Evolutionary conservation across 2,797 vertebrate genomes (phyloP).

Genomic region (Passerculus sandwichensis): DNA sequence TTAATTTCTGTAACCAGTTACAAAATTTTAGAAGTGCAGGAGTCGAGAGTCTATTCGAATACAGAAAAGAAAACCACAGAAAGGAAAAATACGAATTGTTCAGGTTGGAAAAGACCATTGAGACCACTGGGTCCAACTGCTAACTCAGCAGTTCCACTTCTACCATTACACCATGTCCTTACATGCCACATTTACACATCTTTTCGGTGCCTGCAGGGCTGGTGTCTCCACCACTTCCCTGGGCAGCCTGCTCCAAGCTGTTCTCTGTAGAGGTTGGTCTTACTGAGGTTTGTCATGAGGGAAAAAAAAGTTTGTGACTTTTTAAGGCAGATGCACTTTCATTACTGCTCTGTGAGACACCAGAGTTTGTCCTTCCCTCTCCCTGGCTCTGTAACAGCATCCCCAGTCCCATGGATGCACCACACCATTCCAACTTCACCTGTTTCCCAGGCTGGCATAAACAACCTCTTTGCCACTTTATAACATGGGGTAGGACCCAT

Average conservation of each 20-base stretch:
- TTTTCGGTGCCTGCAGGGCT: not conserved
- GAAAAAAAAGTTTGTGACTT: not conserved
- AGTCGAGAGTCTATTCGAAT: not conserved
- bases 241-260: not conserved
- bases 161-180: not conserved
- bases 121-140: not conserved
- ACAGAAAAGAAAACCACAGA: not conserved
- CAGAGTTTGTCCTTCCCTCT: not conserved
- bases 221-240: not conserved
- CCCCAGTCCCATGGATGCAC: not conserved
- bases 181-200: too few relatives aligned
- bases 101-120: not conserved
- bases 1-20: not conserved
- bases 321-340: not conserved
- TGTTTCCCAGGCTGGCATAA: not conserved
- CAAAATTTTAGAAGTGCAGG: not conserved
- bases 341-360: not conserved
- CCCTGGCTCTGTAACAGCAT: not conserved
- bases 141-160: not conserved
- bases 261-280: accelerated
- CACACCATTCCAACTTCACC: not conserved
- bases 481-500: not conserved
- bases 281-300: not conserved
- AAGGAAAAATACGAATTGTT: not conserved
- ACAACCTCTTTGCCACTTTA: not conserved